Evolutionary conservation across 2,797 vertebrate genomes (phyloP).

Genomic region (Lerista edwardsae): DNA sequence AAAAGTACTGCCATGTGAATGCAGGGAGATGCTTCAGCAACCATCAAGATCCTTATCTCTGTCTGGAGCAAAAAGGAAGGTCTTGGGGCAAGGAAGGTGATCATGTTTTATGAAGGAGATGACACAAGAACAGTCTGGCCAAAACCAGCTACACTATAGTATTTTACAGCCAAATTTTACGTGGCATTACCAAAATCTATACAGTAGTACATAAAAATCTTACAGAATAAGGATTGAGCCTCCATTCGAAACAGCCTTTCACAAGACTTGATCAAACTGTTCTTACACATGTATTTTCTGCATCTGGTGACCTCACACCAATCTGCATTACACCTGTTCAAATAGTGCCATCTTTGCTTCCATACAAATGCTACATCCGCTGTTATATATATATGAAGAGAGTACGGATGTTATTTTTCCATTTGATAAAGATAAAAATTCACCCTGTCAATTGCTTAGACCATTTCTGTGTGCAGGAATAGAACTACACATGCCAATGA

Average conservation of each 20-base stretch:
- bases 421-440: neutral
- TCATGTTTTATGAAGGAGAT: neutral
- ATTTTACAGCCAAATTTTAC: neutral
- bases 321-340: neutral
- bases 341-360: neutral
- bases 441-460: neutral
- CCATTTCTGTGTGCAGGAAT: neutral
- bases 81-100: neutral
- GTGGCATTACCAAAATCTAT: neutral
- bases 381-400: neutral
- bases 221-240: neutral
- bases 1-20: conserved; percentile 14
- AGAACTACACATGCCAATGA: too few relatives aligned
- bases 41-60: conserved; percentile 19
- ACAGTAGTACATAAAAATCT: neutral
- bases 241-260: neutral
- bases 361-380: neutral
- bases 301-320: neutral
- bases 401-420: neutral
- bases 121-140: neutral
- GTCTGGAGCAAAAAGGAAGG: conserved; percentile 2
- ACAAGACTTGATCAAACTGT: neutral
- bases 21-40: neutral
- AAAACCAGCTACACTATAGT: neutral
- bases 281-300: neutral